phyloP scores from a whole-genome alignment of 2,888 invertebrate species.

The Athalia circularis region DNA sequence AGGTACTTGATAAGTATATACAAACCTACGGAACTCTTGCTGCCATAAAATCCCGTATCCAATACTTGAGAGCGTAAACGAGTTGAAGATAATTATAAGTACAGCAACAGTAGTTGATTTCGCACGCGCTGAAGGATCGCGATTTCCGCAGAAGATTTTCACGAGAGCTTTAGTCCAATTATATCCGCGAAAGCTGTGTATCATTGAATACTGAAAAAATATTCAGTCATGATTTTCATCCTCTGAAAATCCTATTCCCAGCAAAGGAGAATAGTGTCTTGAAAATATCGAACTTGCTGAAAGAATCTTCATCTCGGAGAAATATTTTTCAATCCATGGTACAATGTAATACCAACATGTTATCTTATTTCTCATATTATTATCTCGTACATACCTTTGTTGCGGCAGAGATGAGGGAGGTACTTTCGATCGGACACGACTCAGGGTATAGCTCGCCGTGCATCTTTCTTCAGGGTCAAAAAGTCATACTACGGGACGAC shows the following conservation, averaged over 20 bases:
- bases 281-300: no score
- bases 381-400: conserved; percentile 1
- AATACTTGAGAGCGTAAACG: not conserved
- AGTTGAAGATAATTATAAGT: not conserved
- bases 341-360: conserved; percentile 21
- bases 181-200: no score
- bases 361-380: conserved; percentile 13
- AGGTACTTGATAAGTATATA: not conserved
- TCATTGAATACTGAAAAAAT: no score
- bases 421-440: conserved; percentile 29
- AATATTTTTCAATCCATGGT: no score
- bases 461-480: conserved; percentile 35
- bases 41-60: not conserved
- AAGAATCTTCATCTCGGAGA: not conserved
- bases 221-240: no score
- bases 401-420: conserved; percentile 26
- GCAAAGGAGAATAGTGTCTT: not conserved
- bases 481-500: conserved; percentile 15
- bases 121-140: no score
- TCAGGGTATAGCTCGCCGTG: conserved; percentile 12
- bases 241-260: no score
- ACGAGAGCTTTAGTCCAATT: no score
- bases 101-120: no score
- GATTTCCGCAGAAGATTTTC: no score
- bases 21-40: conserved; percentile 6